A percentile compares a stretch with the other conserved stretches of the same genome.
Evolutionary conservation across 2,797 vertebrate genomes (phyloP).

Genomic region (Enteromius anoplus): DNA sequence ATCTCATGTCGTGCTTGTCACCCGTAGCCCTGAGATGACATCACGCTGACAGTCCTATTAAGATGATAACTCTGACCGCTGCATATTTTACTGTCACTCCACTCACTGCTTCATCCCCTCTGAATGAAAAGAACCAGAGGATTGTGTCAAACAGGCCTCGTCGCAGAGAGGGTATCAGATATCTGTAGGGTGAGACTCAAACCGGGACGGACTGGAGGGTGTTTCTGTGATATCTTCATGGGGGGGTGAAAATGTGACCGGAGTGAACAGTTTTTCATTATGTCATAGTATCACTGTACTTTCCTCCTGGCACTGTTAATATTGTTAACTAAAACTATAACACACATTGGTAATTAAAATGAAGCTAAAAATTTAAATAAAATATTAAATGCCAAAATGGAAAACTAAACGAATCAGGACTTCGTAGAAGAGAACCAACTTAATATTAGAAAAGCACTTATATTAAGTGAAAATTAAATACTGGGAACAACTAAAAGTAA

Average conservation of each 20-base stretch:
- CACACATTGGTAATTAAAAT: neutral
- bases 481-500: too few relatives aligned
- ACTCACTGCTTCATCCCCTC: neutral
- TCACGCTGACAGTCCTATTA: constrained; percentile 71
- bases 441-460: neutral
- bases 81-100: constrained; percentile 66
- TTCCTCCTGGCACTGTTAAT: neutral
- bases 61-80: constrained; percentile 62
- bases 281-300: neutral
- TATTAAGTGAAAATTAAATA: neutral
- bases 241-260: neutral
- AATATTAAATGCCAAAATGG: neutral
- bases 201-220: neutral
- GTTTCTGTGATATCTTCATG: neutral
- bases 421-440: too few relatives aligned
- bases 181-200: neutral
- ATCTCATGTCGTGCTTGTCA: constrained; percentile 72
- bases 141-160: constrained; percentile 13
- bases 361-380: neutral
- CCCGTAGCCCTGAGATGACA: constrained; percentile 63
- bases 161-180: neutral
- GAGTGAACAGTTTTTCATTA: neutral
- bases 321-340: neutral
- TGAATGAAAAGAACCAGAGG: constrained; percentile 6
- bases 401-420: neutral